Evolutionary conservation across 2,113 vertebrate genomes (phyloP), one percentile per base, ranked within the genome.

Genomic region (Ceuthmochares aereus): DNA sequence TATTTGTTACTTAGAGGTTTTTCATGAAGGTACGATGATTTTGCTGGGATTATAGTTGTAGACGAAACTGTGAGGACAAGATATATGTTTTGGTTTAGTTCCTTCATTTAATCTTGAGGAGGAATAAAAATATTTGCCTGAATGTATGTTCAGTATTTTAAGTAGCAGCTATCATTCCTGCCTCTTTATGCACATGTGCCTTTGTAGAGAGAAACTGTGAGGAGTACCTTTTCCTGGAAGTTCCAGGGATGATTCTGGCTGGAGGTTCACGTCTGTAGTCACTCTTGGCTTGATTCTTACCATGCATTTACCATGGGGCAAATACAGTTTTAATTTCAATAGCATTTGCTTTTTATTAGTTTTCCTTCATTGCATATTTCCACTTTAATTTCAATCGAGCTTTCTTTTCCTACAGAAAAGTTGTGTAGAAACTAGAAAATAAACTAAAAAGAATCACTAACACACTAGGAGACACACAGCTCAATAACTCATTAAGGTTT

Each of bases 401-500:
- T 92, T 91, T 91, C 37, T 90, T 91, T 91, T 93, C 67, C 60
- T 86, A 45, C 17, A 70, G 72, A 92, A 89, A 96, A 93, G 23
- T 84, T 93, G 14, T 67, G 45, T 49, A 64, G 74, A 92, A 96
- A 64, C 25, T 84, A 81, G 92, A 86, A 95, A 90, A 93, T 92
- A 95, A 96, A 93, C 93, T 89, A 52, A 90, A 93, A 94, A 94
- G 30, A 54, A 88, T 86, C 83, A 86, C 52, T 83, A 82, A 85
- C 67, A 93, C 75, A 93, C 76, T 86, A 90, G 85, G 92, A 93
- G 68, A 90, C 86, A 76, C 54, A 84, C 32, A 93, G 90, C 88
- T 96, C 92, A 95, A 92, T 96, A 97, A 96, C 87, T 96, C 92
- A 96, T 94, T 95, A 96, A 88, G 54, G 52, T 78, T 96, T 94